Conservation (phyloP, 2,797 vertebrate genomes). For the Smutsia temminckii region DNA sequence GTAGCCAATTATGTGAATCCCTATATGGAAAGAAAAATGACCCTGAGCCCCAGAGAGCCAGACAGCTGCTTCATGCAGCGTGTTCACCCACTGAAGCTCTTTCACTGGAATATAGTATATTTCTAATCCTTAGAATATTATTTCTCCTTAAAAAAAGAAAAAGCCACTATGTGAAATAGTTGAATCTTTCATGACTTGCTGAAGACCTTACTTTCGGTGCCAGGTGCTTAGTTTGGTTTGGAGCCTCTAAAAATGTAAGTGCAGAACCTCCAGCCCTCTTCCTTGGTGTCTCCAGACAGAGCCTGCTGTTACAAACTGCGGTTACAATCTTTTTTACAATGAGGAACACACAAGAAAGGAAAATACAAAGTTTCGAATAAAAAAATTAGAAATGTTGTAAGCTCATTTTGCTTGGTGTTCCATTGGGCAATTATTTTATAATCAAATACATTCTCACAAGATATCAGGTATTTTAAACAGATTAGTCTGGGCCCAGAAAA, state of each 20-base stretch:
- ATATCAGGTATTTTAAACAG: background rate
- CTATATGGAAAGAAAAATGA: slow-evolving; percentile 1
- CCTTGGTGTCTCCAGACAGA: background rate
- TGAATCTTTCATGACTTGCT: slow-evolving; percentile 6
- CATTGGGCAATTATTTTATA: slow-evolving; percentile 27
- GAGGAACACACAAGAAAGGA: background rate
- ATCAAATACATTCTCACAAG: slow-evolving; percentile 36
- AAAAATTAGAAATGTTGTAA: background rate
- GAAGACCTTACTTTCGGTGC: background rate
- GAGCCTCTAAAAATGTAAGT: background rate
- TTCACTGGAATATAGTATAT: background rate
- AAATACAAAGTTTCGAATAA: background rate
- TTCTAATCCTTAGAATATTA: slow-evolving; percentile 27
- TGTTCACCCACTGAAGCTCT: background rate
- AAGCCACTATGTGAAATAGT: background rate
- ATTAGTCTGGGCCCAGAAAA: background rate
- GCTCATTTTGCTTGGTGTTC: background rate
- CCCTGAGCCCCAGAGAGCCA: slow-evolving; percentile 35
- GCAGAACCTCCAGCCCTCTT: background rate
- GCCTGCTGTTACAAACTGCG: background rate
- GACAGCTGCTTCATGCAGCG: background rate
- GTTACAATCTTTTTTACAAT: background rate
- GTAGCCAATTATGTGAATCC: slow-evolving; percentile 49
- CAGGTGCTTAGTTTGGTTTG: background rate
- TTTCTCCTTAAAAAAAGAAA: slow-evolving; percentile 4